Evolutionary conservation across 2,113 vertebrate genomes (phyloP), one percentile per base, ranked within the genome.

Genomic region (Syngnathoides biaculeatus): DNA sequence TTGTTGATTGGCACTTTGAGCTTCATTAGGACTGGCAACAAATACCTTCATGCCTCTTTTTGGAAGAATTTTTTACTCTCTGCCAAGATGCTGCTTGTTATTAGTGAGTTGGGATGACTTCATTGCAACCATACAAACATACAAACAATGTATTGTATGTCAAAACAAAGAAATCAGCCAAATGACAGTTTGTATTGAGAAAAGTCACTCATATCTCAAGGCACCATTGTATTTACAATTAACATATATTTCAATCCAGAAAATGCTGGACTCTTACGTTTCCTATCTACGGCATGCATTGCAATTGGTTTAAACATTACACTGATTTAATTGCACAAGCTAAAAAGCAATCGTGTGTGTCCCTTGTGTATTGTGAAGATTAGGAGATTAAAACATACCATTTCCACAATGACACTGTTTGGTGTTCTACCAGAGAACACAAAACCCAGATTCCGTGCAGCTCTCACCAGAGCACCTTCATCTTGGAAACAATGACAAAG

Each of bases 381-480:
- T 57, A 64, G 26, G 22, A 45, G 13, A 64, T 64, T 5, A 8
- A 83, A 83, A 91, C 92, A 93, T 90, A 99, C 97, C 65, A 93
- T 92, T 79, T 98, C 93, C 75, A 97, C 92, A 62, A 98, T 95
- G 75, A 99, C 97, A 0, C 91, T 94, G 89, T 98, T 93, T 22
- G 97, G 97, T 19, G 97, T 99, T 85, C 97, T 88, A 75, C 95
- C 97, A 38, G 96, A 95, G 84, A 99, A 99, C 61, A 97, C 93
- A 75, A 99, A 99, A 79, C 83, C 94, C 66, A 99, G 87, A 77
- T 92, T 91, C 35, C 77, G 93, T 55, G 97, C 97, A 43, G 97
- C 97, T 90, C 94, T 93, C 80, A 99, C 97, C 85, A 99, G 84
- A 0, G 97, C 96, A 22, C 96, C 95, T 86, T 99, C 97, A 90